Percentiles rank a stretch among this genome's conserved stretches.
These are phyloP conservation scores for Typhlichthys eigenmanni DNA, from an alignment of 2,797 vertebrate genomes.

Conservation along the genomic window DNA sequence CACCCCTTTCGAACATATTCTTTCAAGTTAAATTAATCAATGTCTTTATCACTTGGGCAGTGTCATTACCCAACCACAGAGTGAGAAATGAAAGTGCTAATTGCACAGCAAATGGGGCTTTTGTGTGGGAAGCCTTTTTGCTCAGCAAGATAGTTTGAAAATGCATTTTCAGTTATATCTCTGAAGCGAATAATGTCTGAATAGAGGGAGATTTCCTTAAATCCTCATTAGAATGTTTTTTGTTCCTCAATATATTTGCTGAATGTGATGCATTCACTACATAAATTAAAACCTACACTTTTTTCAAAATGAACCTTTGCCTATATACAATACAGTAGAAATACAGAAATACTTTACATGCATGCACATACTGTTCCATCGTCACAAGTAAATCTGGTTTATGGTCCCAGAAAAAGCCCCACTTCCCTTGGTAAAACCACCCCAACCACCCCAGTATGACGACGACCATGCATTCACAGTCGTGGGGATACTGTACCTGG, in stretches of 20 bases:
- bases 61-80: conserved; percentile 91
- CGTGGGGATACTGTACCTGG: conserved; percentile 15
- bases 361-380: background rate
- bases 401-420: background rate
- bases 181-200: conserved; percentile 34
- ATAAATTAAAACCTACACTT: background rate
- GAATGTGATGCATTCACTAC: background rate
- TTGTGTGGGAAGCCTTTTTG: conserved; percentile 78
- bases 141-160: conserved; percentile 56
- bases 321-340: background rate
- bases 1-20: conserved; percentile 85
- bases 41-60: conserved; percentile 90
- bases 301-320: background rate
- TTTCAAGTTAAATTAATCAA: conserved; percentile 96
- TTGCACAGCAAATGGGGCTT: conserved; percentile 78
- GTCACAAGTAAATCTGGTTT: background rate
- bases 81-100: conserved; percentile 92
- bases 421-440: background rate
- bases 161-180: conserved; percentile 54
- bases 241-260: too few relatives aligned
- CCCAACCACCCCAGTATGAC: background rate
- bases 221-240: conserved; percentile 17
- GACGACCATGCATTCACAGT: conserved; percentile 41
- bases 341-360: too few relatives aligned
- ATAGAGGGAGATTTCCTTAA: conserved; percentile 39